These are phyloP conservation scores for Melopsittacus undulatus DNA, from an alignment of 2,797 vertebrate species.

Conservation along the genomic window DNA sequence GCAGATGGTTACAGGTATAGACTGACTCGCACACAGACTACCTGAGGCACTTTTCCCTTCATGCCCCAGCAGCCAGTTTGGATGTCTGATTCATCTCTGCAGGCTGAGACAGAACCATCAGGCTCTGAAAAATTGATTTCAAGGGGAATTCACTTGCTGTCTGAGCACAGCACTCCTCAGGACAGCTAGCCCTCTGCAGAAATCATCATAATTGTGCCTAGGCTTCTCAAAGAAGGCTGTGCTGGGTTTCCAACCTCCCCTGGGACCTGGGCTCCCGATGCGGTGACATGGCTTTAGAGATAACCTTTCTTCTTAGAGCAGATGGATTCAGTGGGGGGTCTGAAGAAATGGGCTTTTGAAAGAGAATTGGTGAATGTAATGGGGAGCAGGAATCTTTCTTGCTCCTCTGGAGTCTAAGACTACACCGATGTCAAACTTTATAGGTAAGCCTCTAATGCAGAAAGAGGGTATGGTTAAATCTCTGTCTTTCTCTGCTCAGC, in stretches of 20 bases:
- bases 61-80: background rate
- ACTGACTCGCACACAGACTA: background rate
- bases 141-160: background rate
- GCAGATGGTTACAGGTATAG: background rate
- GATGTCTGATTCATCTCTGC: background rate
- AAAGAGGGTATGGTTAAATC: background rate
- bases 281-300: background rate
- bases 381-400: background rate
- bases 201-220: background rate
- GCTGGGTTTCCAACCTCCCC: background rate
- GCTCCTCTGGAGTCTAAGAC: background rate
- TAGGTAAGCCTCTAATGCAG: background rate
- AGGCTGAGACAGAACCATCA: background rate
- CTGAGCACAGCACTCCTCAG: background rate
- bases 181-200: background rate
- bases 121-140: constrained; percentile 27
- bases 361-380: background rate
- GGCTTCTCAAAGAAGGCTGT: background rate
- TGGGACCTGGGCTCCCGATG: background rate
- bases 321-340: background rate
- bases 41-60: background rate
- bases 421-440: background rate
- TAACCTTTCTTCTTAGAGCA: background rate
- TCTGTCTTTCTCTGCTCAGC: background rate
- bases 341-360: background rate